phyloP scores from a whole-genome alignment of 1,140 invertebrate genomes.

The Drosophila pruinosa region DNA sequence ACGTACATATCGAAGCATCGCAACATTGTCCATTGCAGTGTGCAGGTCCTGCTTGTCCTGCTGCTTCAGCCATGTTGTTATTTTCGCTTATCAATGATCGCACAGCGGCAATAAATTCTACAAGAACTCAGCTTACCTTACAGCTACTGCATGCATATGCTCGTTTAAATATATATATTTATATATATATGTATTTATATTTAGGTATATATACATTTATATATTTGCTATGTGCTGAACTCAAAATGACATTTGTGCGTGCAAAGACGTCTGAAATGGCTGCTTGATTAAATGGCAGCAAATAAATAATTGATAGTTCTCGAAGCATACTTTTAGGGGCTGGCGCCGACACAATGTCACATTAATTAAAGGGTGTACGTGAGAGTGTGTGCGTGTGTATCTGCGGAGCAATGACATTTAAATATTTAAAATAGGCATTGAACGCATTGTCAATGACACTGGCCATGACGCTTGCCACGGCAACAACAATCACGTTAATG shows the following conservation, averaged over 20 bases:
- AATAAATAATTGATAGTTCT: slow-evolving; percentile 70
- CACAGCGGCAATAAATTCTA: slow-evolving; percentile 38
- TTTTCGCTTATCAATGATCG: slow-evolving; percentile 35
- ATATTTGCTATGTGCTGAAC: neutral
- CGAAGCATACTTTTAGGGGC: slow-evolving; percentile 27
- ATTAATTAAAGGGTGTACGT: slow-evolving; percentile 40
- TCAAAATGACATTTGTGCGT: slow-evolving; percentile 74
- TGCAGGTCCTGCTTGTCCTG: slow-evolving; percentile 3
- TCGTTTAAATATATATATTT: neutral
- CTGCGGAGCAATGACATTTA: slow-evolving; percentile 60
- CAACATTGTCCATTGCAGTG: neutral
- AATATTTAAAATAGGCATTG: slow-evolving; percentile 71
- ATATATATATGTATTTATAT: neutral
- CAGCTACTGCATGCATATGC: neutral
- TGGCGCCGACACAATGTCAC: slow-evolving; percentile 14
- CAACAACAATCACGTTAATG: slow-evolving; percentile 74
- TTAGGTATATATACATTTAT: neutral
- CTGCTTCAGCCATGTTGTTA: slow-evolving; percentile 2
- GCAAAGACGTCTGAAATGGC: slow-evolving; percentile 51
- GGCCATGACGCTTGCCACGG: slow-evolving; percentile 5
- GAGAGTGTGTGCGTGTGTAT: neutral
- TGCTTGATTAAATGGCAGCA: slow-evolving; percentile 69
- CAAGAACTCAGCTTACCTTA: neutral
- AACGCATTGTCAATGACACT: slow-evolving; percentile 39
- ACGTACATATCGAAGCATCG: neutral